phyloP scores from a whole-genome alignment of 2,113 vertebrate genomes.

The Nicator chloris region DNA sequence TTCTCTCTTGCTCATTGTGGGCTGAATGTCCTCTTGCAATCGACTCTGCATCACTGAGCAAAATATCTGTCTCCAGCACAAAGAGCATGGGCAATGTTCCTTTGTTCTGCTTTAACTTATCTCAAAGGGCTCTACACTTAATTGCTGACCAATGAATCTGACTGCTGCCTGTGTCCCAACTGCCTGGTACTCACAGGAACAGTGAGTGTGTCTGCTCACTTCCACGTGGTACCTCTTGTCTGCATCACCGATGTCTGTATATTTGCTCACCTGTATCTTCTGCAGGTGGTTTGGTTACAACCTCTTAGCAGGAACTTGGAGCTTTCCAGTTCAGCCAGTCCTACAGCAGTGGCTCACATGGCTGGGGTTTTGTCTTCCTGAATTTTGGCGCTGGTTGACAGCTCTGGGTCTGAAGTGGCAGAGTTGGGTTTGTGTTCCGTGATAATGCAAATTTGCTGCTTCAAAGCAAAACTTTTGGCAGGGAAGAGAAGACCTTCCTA shows the following conservation, averaged over 20 bases:
- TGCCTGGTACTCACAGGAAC: not conserved
- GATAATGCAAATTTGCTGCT: not conserved
- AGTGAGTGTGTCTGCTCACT: not conserved
- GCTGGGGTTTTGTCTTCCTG: not conserved
- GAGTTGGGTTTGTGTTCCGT: not conserved
- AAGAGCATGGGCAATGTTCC: not conserved
- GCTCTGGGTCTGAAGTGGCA: not conserved
- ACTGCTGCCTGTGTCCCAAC: not conserved
- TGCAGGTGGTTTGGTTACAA: not conserved
- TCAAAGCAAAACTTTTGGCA: not conserved
- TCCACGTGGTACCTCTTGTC: not conserved
- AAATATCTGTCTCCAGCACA: not conserved
- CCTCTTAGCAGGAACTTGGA: not conserved
- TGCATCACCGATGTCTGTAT: not conserved
- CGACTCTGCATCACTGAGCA: not conserved
- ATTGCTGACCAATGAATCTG: conserved; percentile 24
- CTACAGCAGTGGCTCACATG: not conserved
- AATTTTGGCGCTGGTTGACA: not conserved
- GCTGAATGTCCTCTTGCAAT: conserved; percentile 19
- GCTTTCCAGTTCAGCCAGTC: not conserved
- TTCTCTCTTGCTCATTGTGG: not conserved
- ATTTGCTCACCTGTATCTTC: not conserved
- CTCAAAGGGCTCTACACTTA: conserved; percentile 44
- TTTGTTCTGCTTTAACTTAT: conserved; percentile 39
- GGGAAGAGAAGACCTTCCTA: not conserved